Conservation (phyloP, 2,888 invertebrate genomes). For the Artemia sinica region DNA sequence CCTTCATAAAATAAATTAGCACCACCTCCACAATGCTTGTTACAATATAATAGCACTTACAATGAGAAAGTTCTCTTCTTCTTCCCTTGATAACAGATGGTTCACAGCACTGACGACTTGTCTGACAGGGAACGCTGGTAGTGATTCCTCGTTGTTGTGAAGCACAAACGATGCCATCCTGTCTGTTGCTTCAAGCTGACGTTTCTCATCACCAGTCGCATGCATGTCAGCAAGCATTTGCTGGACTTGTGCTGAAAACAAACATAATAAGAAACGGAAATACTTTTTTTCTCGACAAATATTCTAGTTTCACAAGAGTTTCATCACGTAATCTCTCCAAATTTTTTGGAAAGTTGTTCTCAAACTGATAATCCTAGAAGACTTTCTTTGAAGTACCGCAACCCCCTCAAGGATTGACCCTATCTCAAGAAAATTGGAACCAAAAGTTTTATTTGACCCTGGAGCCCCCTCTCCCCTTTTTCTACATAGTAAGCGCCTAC, state of each 20-base stretch:
- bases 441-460: no score
- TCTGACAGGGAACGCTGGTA: conserved; percentile 94
- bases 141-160: conserved; percentile 96
- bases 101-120: conserved; percentile 92
- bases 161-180: conserved; percentile 97
- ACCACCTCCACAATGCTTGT: background rate
- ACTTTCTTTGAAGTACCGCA: no score
- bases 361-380: no score
- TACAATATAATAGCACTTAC: conserved; percentile 33
- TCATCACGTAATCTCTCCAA: no score
- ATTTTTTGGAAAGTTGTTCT: no score
- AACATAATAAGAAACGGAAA: background rate
- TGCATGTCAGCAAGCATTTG: conserved; percentile 79
- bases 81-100: conserved; percentile 78
- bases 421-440: no score
- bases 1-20: conserved; percentile 16
- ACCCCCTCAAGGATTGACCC: no score
- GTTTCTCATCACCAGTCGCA: conserved; percentile 82
- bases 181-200: conserved; percentile 86
- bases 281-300: background rate
- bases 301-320: background rate
- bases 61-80: conserved; percentile 98
- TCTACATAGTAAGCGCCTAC: no score
- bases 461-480: no score
- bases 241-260: conserved; percentile 54